phyloP scores from a whole-genome alignment of 2,113 vertebrate genomes.

The Nothocercus julius region DNA sequence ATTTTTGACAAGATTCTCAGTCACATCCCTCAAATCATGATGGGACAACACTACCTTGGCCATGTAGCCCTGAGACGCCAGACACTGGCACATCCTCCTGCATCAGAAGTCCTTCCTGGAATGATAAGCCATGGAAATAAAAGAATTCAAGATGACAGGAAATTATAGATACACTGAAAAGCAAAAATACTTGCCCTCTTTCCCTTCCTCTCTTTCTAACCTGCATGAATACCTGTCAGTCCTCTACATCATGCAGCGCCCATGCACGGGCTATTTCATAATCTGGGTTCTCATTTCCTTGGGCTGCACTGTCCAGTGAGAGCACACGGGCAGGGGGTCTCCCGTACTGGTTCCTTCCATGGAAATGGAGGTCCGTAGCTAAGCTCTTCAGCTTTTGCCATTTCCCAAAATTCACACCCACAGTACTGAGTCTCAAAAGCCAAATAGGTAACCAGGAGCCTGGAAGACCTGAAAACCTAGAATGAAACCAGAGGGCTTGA shows the following conservation, averaged over 20 bases:
- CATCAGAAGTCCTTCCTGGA: not conserved
- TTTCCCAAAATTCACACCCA: not conserved
- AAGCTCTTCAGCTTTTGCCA: not conserved
- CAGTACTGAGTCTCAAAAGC: not conserved
- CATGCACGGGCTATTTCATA: accelerated
- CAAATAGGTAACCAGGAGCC: not conserved
- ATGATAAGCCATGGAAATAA: not conserved
- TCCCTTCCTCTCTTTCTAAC: not conserved
- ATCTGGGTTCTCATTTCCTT: not conserved
- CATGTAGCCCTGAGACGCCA: not conserved
- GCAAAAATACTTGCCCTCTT: not conserved
- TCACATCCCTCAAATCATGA: not conserved
- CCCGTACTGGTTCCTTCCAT: not conserved
- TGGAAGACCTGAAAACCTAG: not conserved
- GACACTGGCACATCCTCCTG: not conserved
- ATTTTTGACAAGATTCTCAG: constrained; percentile 7
- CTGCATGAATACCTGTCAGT: not conserved
- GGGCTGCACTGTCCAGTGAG: not conserved
- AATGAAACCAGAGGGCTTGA: accelerated
- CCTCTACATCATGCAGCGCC: not conserved
- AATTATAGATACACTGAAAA: not conserved
- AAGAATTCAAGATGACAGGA: constrained; percentile 14
- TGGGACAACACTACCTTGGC: not conserved
- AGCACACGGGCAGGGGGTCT: no score
- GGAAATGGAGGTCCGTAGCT: not conserved